A percentile compares a stretch with the other conserved stretches of the same genome.
phyloP scores from a whole-genome alignment of 2,113 vertebrate species.

The Zapus hudsonius region DNA sequence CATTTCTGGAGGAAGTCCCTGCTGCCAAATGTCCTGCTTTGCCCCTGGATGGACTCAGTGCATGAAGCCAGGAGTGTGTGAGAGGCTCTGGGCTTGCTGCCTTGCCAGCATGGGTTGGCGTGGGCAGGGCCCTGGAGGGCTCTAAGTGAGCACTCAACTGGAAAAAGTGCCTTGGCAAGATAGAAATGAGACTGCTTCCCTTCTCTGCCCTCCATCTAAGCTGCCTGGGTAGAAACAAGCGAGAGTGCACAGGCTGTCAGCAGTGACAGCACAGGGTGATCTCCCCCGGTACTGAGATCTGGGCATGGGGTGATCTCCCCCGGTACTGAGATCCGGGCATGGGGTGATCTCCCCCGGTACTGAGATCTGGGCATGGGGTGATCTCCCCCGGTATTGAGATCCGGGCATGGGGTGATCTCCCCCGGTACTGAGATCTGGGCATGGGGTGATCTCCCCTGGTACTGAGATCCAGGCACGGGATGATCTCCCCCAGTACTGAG shows the following conservation, averaged over 20 bases:
- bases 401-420: no score
- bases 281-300: no score
- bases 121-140: not conserved
- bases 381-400: no score
- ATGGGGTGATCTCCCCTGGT: no score
- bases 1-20: slow-evolving; percentile 68
- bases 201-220: not conserved
- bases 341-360: not conserved
- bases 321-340: no score
- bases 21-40: slow-evolving; percentile 73
- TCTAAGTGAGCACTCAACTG: not conserved
- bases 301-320: not conserved
- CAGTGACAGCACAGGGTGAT: not conserved
- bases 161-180: not conserved
- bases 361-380: no score
- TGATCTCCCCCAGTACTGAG: no score
- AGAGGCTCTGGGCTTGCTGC: slow-evolving; percentile 58
- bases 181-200: not conserved
- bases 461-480: no score
- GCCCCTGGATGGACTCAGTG: slow-evolving; percentile 32
- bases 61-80: fast-evolving
- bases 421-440: no score
- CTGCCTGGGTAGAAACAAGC: not conserved
- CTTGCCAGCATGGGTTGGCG: not conserved
- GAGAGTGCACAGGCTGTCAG: not conserved